Evolutionary conservation across 2,888 invertebrate species (phyloP), one percentile per base, ranked within the genome.

Genomic region (Hirtodrosophila histrioides): DNA sequence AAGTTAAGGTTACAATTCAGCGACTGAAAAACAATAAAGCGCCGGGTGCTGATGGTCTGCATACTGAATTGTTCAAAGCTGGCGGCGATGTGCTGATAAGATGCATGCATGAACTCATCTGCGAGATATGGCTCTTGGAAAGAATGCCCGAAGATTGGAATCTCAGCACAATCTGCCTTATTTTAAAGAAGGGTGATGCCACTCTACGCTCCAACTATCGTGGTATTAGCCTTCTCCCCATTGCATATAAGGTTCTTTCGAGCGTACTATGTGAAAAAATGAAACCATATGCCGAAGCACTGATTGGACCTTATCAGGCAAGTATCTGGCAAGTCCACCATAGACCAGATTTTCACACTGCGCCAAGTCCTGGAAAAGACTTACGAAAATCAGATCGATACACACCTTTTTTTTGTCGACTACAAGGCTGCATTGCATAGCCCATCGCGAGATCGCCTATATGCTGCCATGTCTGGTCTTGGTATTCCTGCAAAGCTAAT

Each of bases 11-110:
- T 10, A n/a, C 11, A 9, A 43, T 43, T 6, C 43, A 43, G 43
- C 27, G 43, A n/a, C 43, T 43, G 3, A 43, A 43, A 3, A 43
- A 43, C 29, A 43, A 43, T 43, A 43, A 43, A 27, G n/a, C 43
- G 5, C 9, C 24, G 1, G 4, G 5, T 10, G 7, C 17, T 17
- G 17, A 17, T 17, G 17, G 17, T 2, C 17, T 17, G 17, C 17
- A 17, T 17, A 2, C 17, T 27, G 43, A 43, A 43, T 5, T 43
- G 24, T 43, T 43, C 43, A 43, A 43, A 11, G 17, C 24, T 24
- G 8, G 24, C 9, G 27, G 43, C 43, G 10, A 24, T 10, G 10
- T 3, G 27, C 17, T 27, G 27, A 8, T 43, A 43, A 29, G 29
- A 27, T 24, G 24, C 29, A 24, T 41, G 10, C 17, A 41, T n/a